These are phyloP conservation scores for Chironomus tentans DNA, from an alignment of 2,888 invertebrate genomes.

Conservation along the genomic window DNA sequence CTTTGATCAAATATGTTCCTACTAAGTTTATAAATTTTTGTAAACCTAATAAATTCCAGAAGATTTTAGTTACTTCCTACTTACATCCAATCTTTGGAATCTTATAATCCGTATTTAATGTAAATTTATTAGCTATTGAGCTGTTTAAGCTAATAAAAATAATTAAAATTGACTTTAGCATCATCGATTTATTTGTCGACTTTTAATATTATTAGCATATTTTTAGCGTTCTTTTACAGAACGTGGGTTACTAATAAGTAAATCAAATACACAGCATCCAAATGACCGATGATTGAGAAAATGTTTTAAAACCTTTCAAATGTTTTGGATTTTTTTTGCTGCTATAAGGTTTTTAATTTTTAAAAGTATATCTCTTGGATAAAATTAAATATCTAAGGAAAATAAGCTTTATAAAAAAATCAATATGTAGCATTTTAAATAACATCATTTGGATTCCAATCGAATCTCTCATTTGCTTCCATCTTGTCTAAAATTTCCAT, in stretches of 20 bases:
- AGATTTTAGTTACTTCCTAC: not conserved
- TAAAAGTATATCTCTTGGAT: too few relatives aligned
- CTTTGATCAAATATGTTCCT: slow-evolving; percentile 5
- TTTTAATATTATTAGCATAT: too few relatives aligned
- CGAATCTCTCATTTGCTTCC: slow-evolving; percentile 42
- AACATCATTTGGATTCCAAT: slow-evolving; percentile 50
- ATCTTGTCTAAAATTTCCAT: slow-evolving; percentile 45
- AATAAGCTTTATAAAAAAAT: too few relatives aligned
- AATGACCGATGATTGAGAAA: too few relatives aligned
- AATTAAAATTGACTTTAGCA: too few relatives aligned
- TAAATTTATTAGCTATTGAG: not conserved
- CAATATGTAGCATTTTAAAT: slow-evolving; percentile 34
- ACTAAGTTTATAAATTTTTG: not conserved
- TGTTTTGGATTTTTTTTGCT: too few relatives aligned
- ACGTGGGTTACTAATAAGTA: too few relatives aligned
- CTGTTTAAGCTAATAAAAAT: not conserved
- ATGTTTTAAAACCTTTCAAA: too few relatives aligned
- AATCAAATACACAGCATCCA: too few relatives aligned
- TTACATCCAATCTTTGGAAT: slow-evolving; percentile 21
- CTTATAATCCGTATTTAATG: slow-evolving; percentile 10
- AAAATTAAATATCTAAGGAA: too few relatives aligned
- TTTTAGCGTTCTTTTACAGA: too few relatives aligned
- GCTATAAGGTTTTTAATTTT: not conserved
- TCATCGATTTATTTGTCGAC: too few relatives aligned
- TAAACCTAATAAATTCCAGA: not conserved